Base-by-base conservation (phyloP, 2,888 invertebrate species). In the Microplitis manilae region DNA sequence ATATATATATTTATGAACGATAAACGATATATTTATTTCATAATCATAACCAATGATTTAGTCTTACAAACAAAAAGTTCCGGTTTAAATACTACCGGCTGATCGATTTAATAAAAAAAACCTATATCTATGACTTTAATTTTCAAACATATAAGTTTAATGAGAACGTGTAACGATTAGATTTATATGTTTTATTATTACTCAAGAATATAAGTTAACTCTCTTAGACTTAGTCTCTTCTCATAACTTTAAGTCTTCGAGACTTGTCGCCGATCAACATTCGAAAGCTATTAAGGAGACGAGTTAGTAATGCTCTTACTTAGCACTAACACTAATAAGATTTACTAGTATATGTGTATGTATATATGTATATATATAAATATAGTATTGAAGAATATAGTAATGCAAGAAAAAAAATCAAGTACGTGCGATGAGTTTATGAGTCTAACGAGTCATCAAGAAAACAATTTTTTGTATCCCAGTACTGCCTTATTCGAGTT, bases 401-500 rank as follows among this genome's bases (percentile, higher is more conserved):
- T 20, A 65, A 20, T 65, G 13, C 30, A 20, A 30, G 5, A 65
- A 30, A 65, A 65, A 65, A 62, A 8, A 6, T 62, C 30, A 30
- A 9, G 13, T 5, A 20, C 65, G 50, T 13, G 20, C 20, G 30
- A 38, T 65, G 7, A 65, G 30, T 65, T 65, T 17, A 65, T 38
- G 65, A 65, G 20, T 30, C 74, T 75, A 67, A 74, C 76, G 59
- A 76, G 78, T 79, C 70, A 73, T 76, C 77, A 73, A 73, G 73
- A 69, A 73, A 73, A 73, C 72, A 13, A 67, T 64, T 59, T 62
- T 65, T 65, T 65, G 50, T 50, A 50, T 50, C 50, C 9, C 50
- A 13, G 13, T 50, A 8, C 8, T 50, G 50, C 13, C 13, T 50
- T 50, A 13, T 50, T 50, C 50, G 50, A 50, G 50, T 50, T 50